Base-by-base conservation (phyloP, 2,113 vertebrate species). In the Oryctolagus cuniculus region DNA sequence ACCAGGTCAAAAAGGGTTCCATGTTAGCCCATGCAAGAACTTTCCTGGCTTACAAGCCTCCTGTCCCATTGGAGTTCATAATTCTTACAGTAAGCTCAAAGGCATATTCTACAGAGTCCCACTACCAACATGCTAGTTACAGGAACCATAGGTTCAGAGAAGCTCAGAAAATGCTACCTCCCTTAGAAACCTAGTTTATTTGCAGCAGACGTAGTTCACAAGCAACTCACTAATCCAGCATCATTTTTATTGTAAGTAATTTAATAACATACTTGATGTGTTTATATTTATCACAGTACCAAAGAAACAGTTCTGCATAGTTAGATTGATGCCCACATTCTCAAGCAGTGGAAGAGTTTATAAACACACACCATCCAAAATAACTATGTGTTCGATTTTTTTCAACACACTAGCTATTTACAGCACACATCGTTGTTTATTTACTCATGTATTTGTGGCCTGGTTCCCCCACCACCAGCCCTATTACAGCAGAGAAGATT, bases 11-110 rank as follows among this genome's bases (percentile, higher is more conserved):
- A 6, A 55, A 72, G 49, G 66, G 36, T 31, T 7, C n/a, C 29
- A 16, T 0, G 0, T 9, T 9, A 0, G 49, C 3, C 15, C 0
- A 5, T 5, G 11, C 29, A 8, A 24, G 11, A 16, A 24, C 19
- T 15, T 5, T 25, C 64, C 74, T 44, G 21, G 15, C n/a, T 67
- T 34, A 36, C 70, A 69, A 25, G 21, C 15, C 51, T 24, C 51
- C 25, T 81, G 6, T 6, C 78, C 63, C 15, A 53, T n/a, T 38
- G 36, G 16, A 82, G 15, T 31, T 15, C 75, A 10, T 38, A 53
- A 10, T 2, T 36, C 78, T 36, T 63, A 13, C 16, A 73, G 7
- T 61, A 44, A 58, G 55, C 67, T 34, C 12, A 34, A 12, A 34
- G n/a, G 29, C 6, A 2, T 34, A 15, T 21, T 63, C 75, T 75